Evolutionary conservation across 1,140 invertebrate species (phyloP).

Genomic region (Antheraea mylitta): DNA sequence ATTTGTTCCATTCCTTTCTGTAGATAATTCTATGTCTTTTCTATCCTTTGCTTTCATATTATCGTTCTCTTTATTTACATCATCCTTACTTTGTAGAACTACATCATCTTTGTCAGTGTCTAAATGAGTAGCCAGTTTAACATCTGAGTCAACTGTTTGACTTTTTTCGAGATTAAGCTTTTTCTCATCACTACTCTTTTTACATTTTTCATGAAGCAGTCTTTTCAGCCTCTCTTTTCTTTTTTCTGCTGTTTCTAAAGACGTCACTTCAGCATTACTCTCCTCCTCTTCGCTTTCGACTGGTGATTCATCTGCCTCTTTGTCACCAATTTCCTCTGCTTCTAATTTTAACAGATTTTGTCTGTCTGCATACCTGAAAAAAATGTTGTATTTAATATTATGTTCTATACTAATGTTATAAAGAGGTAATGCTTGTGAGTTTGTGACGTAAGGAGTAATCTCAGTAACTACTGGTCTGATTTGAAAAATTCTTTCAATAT

Average conservation of each 20-base stretch:
- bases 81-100: background rate
- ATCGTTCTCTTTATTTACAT: background rate
- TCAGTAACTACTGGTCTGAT: too few relatives aligned
- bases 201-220: slow-evolving; percentile 54
- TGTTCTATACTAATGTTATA: too few relatives aligned
- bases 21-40: background rate
- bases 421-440: too few relatives aligned
- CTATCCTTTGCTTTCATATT: background rate
- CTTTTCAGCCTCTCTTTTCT: slow-evolving; percentile 58
- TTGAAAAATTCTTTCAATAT: too few relatives aligned
- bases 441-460: too few relatives aligned
- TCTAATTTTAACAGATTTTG: slow-evolving; percentile 64
- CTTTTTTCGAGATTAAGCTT: slow-evolving; percentile 23
- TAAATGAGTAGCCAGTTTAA: background rate
- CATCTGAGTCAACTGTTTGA: background rate
- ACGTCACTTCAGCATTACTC: slow-evolving; percentile 33
- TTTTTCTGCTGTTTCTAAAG: slow-evolving; percentile 53
- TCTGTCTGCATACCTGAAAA: slow-evolving; percentile 60
- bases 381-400: slow-evolving; percentile 8
- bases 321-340: slow-evolving; percentile 64
- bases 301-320: slow-evolving; percentile 68
- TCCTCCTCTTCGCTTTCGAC: slow-evolving; percentile 64
- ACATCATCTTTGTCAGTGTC: background rate
- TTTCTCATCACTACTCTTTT: slow-evolving; percentile 32
- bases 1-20: background rate